These are phyloP conservation scores for Meghimatium bilineatum DNA, from an alignment of 2,888 invertebrate species.

Conservation along the genomic window DNA sequence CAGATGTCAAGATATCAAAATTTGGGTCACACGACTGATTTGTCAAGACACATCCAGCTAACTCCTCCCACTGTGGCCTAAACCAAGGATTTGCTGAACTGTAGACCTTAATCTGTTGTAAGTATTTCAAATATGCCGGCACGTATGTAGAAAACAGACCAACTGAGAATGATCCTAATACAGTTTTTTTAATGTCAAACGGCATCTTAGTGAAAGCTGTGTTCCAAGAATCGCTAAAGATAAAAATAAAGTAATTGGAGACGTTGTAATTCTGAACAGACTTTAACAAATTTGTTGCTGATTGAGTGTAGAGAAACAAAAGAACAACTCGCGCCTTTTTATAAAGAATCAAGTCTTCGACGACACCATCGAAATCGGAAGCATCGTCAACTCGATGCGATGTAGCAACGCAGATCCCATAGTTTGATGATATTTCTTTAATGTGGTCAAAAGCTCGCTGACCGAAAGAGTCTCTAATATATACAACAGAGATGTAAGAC, in stretches of 20 bases:
- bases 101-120: conserved; percentile 54
- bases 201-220: conserved; percentile 38
- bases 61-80: conserved; percentile 60
- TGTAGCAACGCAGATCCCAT: conserved; percentile 61
- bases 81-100: conserved; percentile 62
- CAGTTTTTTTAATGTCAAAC: conserved; percentile 55
- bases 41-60: conserved; percentile 21
- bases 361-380: conserved; percentile 44
- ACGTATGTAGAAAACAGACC: conserved; percentile 45
- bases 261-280: conserved; percentile 49
- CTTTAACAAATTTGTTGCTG: conserved; percentile 53
- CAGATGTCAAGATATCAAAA: background rate
- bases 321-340: conserved; percentile 59
- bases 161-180: conserved; percentile 59
- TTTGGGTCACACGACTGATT: conserved; percentile 3
- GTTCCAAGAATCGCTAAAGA: conserved; percentile 64
- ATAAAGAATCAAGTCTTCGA: conserved; percentile 42
- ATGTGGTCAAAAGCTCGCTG: conserved; percentile 58
- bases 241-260: conserved; percentile 61
- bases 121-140: conserved; percentile 58
- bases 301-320: conserved; percentile 59
- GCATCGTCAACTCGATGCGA: conserved; percentile 41
- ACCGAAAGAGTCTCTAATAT: conserved; percentile 81
- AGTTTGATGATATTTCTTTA: conserved; percentile 38
- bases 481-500: conserved; percentile 87